Conservation (phyloP, 2,888 invertebrate genomes). For the Tetanocera ferruginea region DNA sequence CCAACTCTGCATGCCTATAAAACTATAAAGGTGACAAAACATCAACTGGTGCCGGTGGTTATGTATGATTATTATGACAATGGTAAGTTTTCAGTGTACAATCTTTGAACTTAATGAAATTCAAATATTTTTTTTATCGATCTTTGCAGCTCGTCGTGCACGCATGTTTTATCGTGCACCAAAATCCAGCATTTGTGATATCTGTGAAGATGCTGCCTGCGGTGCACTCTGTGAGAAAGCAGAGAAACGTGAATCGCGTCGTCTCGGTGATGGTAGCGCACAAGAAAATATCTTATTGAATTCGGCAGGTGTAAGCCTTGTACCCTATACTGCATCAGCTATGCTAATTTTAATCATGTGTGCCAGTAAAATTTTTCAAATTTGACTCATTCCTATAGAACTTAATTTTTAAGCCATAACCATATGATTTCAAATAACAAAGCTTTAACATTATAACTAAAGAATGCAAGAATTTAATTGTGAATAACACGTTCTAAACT, state of each 20-base stretch:
- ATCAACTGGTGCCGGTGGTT: slow-evolving; percentile 87
- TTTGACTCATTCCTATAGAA: background rate
- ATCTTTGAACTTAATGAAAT: background rate
- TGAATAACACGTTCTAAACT: background rate
- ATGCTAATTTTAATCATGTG: background rate
- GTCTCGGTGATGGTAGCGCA: slow-evolving; percentile 49
- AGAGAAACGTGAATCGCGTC: slow-evolving; percentile 61
- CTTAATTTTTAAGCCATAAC: slow-evolving; percentile 9
- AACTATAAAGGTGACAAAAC: slow-evolving; percentile 87
- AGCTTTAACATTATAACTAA: slow-evolving; percentile 26
- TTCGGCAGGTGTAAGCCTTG: background rate
- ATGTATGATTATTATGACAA: slow-evolving; percentile 94
- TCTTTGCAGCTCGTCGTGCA: slow-evolving; percentile 79
- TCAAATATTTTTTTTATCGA: background rate
- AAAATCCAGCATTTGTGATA: slow-evolving; percentile 82
- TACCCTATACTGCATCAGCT: background rate
- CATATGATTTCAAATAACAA: slow-evolving; percentile 10
- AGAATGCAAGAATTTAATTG: background rate
- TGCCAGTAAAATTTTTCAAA: background rate
- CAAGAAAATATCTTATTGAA: slow-evolving; percentile 46
- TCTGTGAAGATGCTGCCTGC: slow-evolving; percentile 80
- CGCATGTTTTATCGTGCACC: slow-evolving; percentile 84
- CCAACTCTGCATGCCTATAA: slow-evolving; percentile 89
- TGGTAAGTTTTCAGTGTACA: slow-evolving; percentile 75
- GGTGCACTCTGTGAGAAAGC: slow-evolving; percentile 66